phyloP scores from a whole-genome alignment of 2,113 vertebrate species.

The Megaptera novaeangliae region DNA sequence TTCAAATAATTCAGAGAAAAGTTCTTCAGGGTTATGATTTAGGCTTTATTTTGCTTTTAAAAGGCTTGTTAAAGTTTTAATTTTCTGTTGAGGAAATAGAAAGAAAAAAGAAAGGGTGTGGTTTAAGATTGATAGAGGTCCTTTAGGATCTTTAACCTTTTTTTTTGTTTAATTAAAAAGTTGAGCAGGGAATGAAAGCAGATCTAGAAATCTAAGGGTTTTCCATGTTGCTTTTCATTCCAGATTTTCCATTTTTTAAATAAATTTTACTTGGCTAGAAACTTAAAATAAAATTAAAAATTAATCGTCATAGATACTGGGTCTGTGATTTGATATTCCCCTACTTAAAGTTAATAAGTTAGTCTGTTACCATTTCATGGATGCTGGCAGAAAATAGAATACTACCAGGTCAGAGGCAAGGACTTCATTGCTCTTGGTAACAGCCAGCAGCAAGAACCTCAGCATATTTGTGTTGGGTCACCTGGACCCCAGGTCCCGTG shows the following conservation, averaged over 20 bases:
- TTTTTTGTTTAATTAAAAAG: neutral
- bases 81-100: neutral
- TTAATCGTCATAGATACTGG: neutral
- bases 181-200: neutral
- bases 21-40: neutral
- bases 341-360: neutral
- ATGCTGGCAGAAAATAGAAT: neutral
- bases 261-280: neutral
- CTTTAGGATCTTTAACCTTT: neutral
- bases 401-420: neutral
- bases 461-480: neutral
- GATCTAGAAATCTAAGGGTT: neutral
- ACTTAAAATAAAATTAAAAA: constrained; percentile 1
- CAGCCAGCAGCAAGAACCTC: neutral
- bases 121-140: neutral
- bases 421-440: neutral
- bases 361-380: neutral
- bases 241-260: neutral
- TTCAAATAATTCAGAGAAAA: neutral
- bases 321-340: neutral
- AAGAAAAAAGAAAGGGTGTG: neutral
- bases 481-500: neutral
- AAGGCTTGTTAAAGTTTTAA: neutral
- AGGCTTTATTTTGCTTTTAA: neutral
- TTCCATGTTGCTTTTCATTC: neutral